These are phyloP conservation scores for Natator depressus DNA, from an alignment of 2,113 vertebrate species.

Conservation along the genomic window DNA sequence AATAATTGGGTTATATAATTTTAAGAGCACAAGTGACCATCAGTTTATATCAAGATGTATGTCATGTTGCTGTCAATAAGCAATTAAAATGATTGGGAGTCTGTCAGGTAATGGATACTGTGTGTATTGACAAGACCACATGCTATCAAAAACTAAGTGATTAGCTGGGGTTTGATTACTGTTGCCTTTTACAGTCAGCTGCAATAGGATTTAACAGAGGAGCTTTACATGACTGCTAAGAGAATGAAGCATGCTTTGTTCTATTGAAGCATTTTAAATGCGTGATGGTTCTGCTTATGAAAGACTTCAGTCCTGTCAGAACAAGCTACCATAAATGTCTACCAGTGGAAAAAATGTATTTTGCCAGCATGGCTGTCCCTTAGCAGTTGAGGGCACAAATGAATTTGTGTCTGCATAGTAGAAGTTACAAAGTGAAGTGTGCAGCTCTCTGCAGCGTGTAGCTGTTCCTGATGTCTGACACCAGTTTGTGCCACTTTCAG, in stretches of 20 bases:
- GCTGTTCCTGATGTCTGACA: neutral
- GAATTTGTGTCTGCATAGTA: neutral
- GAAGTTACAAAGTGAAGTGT: neutral
- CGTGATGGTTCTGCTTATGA: neutral
- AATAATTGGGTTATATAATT: neutral
- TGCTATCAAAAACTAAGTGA: neutral
- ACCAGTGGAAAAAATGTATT: neutral
- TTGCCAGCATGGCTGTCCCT: neutral
- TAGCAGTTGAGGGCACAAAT: neutral
- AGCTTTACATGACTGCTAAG: neutral
- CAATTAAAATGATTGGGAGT: neutral
- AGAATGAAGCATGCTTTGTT: neutral
- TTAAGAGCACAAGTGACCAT: neutral
- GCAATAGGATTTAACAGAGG: neutral
- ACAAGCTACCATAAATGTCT: neutral
- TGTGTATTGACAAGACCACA: neutral
- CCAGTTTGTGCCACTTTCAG: neutral
- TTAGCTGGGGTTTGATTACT: neutral
- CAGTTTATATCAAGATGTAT: neutral
- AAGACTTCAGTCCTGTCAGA: neutral
- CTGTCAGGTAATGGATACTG: neutral
- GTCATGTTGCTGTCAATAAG: fast-evolving
- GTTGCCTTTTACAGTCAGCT: neutral
- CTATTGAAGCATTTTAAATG: neutral
- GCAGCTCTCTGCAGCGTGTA: neutral